phyloP scores from a whole-genome alignment of 2,888 invertebrate genomes.

The Cataglyphis altisquamis region DNA sequence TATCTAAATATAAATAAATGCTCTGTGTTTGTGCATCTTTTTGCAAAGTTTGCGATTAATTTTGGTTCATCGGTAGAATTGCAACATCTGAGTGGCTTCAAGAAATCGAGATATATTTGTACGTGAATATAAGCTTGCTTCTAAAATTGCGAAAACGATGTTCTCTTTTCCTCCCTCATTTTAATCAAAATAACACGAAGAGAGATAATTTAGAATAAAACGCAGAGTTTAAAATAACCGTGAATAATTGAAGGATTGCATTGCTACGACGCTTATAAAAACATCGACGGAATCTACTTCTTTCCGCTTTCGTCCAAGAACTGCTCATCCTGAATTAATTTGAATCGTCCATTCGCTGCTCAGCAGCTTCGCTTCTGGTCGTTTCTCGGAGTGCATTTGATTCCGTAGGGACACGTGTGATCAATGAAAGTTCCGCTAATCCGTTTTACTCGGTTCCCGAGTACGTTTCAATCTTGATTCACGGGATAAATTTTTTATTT shows the following conservation, averaged over 20 bases:
- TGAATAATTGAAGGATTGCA: not conserved
- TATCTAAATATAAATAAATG: conserved; percentile 7
- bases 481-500: conserved; percentile 17
- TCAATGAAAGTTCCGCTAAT: conserved; percentile 37
- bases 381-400: conserved; percentile 36
- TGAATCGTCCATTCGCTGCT: conserved; percentile 7
- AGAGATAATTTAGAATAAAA: not conserved
- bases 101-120: not conserved
- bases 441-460: conserved; percentile 2
- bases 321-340: conserved; percentile 17
- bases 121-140: not conserved
- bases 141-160: not conserved
- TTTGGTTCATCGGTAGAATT: not conserved
- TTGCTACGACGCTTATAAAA: not conserved
- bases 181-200: not conserved
- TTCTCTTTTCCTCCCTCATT: not conserved
- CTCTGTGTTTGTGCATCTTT: not conserved
- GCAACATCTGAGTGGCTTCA: not conserved
- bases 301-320: not conserved
- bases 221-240: not conserved
- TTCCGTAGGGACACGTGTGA: conserved; percentile 38
- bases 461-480: conserved; percentile 8
- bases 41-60: not conserved
- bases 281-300: not conserved
- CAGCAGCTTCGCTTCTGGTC: not conserved